phyloP scores from a whole-genome alignment of 2,888 invertebrate species.

The Volucella zonaria region DNA sequence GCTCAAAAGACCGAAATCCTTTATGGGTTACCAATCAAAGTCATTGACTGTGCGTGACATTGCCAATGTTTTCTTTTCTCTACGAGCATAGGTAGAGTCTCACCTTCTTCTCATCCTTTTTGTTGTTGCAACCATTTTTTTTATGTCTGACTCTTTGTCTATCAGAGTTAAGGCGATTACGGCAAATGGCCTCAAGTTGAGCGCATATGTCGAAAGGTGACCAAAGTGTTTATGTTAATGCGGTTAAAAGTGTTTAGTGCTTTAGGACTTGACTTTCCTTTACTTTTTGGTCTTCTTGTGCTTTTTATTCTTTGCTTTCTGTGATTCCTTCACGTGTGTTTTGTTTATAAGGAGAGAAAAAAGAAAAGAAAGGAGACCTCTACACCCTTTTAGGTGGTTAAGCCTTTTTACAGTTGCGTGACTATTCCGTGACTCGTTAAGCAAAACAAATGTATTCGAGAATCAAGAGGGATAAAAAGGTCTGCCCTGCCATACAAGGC shows the following conservation, averaged over 20 bases:
- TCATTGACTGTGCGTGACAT: slow-evolving; percentile 51
- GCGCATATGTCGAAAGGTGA: slow-evolving; percentile 63
- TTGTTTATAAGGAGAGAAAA: not conserved
- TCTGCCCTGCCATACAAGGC: not conserved
- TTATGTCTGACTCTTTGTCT: slow-evolving; percentile 26
- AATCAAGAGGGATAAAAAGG: slow-evolving; percentile 3
- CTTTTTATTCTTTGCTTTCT: not conserved
- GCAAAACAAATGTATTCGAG: slow-evolving; percentile 32
- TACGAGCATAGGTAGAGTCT: not conserved
- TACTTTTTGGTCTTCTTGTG: slow-evolving; percentile 17
- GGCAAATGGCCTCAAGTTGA: slow-evolving; percentile 62
- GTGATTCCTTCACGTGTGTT: slow-evolving; percentile 32
- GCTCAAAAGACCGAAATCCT: slow-evolving; percentile 35
- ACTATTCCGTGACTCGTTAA: slow-evolving; percentile 42
- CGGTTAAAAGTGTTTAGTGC: slow-evolving; percentile 57
- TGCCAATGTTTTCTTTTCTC: slow-evolving; percentile 27
- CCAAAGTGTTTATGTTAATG: slow-evolving; percentile 69
- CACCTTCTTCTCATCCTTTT: slow-evolving; percentile 3
- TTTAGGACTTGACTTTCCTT: slow-evolving; percentile 8
- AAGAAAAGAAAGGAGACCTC: too few relatives aligned
- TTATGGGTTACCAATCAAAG: slow-evolving; percentile 20
- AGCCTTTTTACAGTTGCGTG: slow-evolving; percentile 24
- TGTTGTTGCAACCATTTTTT: not conserved
- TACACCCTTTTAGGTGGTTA: not conserved
- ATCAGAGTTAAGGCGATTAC: slow-evolving; percentile 65